These are phyloP conservation scores for Acrocyrtus sp. DNA, from an alignment of 2,888 invertebrate species.

Conservation along the genomic window DNA sequence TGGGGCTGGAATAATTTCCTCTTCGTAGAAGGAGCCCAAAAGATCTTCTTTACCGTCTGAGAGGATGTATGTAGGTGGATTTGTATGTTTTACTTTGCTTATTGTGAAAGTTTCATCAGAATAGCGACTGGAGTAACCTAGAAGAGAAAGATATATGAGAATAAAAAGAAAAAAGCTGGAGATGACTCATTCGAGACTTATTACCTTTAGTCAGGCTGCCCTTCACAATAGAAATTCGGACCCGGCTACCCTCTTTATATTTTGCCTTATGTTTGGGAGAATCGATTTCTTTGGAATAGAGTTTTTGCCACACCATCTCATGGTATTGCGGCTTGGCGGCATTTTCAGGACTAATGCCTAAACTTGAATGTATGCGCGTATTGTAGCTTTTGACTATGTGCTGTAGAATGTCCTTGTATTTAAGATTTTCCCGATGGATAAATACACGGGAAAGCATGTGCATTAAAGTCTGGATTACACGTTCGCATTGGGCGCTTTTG, in stretches of 20 bases:
- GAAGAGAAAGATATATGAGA: neutral
- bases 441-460: neutral
- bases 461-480: neutral
- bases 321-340: conserved; percentile 1
- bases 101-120: conserved; percentile 8
- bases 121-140: conserved; percentile 13
- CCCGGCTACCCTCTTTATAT: neutral
- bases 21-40: conserved; percentile 5
- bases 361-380: neutral
- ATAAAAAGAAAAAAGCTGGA: too few relatives aligned
- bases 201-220: neutral
- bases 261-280: neutral
- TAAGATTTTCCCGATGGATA: neutral
- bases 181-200: too few relatives aligned
- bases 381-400: neutral
- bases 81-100: neutral
- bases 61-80: conserved; percentile 1
- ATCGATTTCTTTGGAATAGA: neutral
- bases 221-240: neutral
- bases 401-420: conserved; percentile 3
- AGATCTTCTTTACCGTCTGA: neutral
- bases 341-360: neutral
- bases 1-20: conserved; percentile 12
- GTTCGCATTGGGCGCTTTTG: conserved; percentile 2
- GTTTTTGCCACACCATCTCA: conserved; percentile 3